Percentiles rank a stretch among this genome's conserved stretches.
These are phyloP conservation scores for Lagria hirta DNA, from an alignment of 2,888 invertebrate genomes.

Conservation along the genomic window DNA sequence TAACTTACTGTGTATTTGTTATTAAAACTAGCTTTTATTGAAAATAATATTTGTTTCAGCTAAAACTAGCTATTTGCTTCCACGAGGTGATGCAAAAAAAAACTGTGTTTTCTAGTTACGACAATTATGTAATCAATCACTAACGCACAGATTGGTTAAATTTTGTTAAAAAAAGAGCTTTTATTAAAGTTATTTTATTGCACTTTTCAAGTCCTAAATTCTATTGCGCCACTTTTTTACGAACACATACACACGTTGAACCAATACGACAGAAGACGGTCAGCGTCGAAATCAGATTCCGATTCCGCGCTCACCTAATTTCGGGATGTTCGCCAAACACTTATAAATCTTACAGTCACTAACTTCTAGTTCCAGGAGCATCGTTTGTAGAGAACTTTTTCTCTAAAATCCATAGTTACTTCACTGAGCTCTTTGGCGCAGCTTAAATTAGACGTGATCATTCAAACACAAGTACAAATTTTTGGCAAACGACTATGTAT, in stretches of 20 bases:
- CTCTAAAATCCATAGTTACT: too few relatives aligned
- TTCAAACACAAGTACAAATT: too few relatives aligned
- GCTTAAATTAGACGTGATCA: too few relatives aligned
- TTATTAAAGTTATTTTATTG: too few relatives aligned
- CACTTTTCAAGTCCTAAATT: too few relatives aligned
- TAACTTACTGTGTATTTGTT: conserved; percentile 35
- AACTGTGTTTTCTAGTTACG: too few relatives aligned
- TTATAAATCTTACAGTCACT: conserved; percentile 39
- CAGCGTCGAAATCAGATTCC: conserved; percentile 37
- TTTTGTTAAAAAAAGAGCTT: too few relatives aligned
- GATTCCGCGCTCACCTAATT: conserved; percentile 39
- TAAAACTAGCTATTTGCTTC: neutral
- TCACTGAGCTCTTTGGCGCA: too few relatives aligned
- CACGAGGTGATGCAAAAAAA: neutral
- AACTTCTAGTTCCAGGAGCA: too few relatives aligned
- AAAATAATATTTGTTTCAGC: neutral
- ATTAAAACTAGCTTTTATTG: conserved; percentile 13
- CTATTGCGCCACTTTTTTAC: conserved; percentile 11
- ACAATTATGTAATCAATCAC: conserved; percentile 25
- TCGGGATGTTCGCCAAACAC: conserved; percentile 42
- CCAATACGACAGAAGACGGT: conserved; percentile 32
- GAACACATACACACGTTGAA: conserved; percentile 37
- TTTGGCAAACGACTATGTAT: too few relatives aligned
- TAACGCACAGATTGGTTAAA: neutral
- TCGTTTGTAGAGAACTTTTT: too few relatives aligned